Evolutionary conservation across 1,140 invertebrate genomes (phyloP).

Genomic region (Lethocerus indicus): DNA sequence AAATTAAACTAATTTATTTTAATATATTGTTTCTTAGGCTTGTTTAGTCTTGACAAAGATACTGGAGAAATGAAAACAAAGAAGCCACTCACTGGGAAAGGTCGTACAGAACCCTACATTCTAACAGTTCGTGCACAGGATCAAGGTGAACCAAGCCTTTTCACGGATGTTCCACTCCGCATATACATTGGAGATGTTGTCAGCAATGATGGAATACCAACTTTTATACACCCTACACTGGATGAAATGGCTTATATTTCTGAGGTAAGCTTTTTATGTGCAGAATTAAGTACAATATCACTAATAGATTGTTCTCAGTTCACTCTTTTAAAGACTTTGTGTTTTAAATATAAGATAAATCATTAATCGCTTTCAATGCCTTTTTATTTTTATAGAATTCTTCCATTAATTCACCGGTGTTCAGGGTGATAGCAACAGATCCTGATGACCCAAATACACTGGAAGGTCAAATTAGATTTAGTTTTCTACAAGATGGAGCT

Average conservation of each 20-base stretch:
- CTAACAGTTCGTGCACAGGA: constrained; percentile 51
- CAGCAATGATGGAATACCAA: constrained; percentile 64
- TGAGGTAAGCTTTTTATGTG: constrained; percentile 30
- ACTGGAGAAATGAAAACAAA: constrained; percentile 49
- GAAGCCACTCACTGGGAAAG: constrained; percentile 50
- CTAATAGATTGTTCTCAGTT: no score
- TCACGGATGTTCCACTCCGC: constrained; percentile 39
- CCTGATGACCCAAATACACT: constrained; percentile 57
- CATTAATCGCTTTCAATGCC: no score
- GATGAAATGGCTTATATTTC: constrained; percentile 53
- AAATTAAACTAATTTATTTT: background rate
- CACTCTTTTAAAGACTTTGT: no score
- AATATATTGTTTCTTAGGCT: constrained; percentile 24
- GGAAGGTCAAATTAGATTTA: constrained; percentile 53
- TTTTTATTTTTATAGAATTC: constrained; percentile 36
- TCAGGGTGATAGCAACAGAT: constrained; percentile 59
- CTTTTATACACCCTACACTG: constrained; percentile 47
- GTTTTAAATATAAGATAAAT: no score
- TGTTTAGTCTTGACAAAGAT: constrained; percentile 46
- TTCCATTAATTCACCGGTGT: constrained; percentile 51
- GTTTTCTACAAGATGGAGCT: constrained; percentile 46
- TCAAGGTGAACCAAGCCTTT: constrained; percentile 41
- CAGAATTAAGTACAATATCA: no score
- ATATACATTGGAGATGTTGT: constrained; percentile 66
- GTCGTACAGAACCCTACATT: constrained; percentile 53